Base-by-base conservation (phyloP, 2,888 invertebrate genomes). In the Agrochola macilenta region DNA sequence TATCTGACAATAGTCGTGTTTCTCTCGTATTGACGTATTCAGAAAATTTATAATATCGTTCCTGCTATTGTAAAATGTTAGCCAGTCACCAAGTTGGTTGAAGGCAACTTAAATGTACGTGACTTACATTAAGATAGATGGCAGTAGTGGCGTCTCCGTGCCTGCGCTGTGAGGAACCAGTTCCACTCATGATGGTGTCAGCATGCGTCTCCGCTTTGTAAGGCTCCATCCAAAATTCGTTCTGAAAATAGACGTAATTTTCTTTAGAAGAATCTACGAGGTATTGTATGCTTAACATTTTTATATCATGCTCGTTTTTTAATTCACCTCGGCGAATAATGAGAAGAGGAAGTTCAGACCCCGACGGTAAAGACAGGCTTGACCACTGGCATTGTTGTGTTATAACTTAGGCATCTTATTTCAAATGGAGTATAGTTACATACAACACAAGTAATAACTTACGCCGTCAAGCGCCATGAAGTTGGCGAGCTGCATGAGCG, bases 381-480 rank as follows among this genome's bases (percentile, higher is more conserved):
- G 26, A 26, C 26, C 26, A 58, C 5, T 14, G 57, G n/a, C n/a
- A 57, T 5, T 12, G 11, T 5, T 12, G 11, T 2, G 54, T n/a
- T n/a, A 57, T 57, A 57, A n/a, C 11, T 57, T 23, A 23, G 2
- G 23, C 2, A 54, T 35, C 35, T 35, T 35, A 35, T 35, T 4
- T 35, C 35, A 35, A 35, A 35, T 35, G 35, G 35, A 35, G 35
- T 35, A 35, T 35, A 46, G 14, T 46, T 23, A 54, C 57, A 57
- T 14, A 14, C 12, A 26, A 58, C 30, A 35, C 20, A 20, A 30
- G 30, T 20, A 57, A 58, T 8, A 65, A 80, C 97, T 96, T 94
- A 98, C 98, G 95, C 97, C 96, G 89, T 97, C 97, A 54, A 98
- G 94, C 76, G 97, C 98, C 94, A 98, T 97, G 92, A 98, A 98